Base-by-base conservation (phyloP, 1,140 invertebrate genomes). In the Sycophila sp. region DNA sequence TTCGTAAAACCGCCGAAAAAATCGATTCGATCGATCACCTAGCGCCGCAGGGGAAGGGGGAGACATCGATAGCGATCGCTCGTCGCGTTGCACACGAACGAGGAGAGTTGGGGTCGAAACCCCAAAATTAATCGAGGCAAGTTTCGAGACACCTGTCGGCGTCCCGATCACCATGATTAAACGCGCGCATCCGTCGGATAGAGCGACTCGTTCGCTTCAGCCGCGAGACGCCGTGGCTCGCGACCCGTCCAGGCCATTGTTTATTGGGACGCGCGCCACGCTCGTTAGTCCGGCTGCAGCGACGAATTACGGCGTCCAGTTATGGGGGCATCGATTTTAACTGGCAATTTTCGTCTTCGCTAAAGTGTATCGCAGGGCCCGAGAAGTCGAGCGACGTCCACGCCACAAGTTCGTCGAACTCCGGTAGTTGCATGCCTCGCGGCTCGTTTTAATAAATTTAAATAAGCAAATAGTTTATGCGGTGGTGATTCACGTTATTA, bases 121-220 rank as follows among this genome's bases (percentile, higher is more conserved):
- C 13, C 4, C n/a, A 26, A 38, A 15, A 49, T 49, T 24, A n/a
- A 49, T 49, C 47, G 19, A n/a, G 22, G 13, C 32, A 45, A 60
- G 58, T 45, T 45, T 26, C 58, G 24, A 11, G 58, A 42, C 58
- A 60, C 58, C 58, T 60, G 56, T 40, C 56, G 13, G 56, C 19
- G 22, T 7, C 55, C 1, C 36, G 19, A 36, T 34, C 53, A 19
- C 30, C 4, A 17, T 59, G 56, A 40, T 59, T 59, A 40, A 11
- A 32, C 7, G 19, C 51, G 26, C 6, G 51, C 47, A n/a, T n/a
- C 6, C 40, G 40, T n/a, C 40, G n/a, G n/a, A n/a, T n/a, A n/a
- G n/a, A n/a, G n/a, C n/a, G n/a, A n/a, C n/a, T n/a, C n/a, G n/a
- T n/a, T n/a, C n/a, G n/a, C n/a, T n/a, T n/a, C n/a, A n/a, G n/a